Evolutionary conservation across 2,113 vertebrate genomes (phyloP).

Genomic region (Megalops atlanticus): DNA sequence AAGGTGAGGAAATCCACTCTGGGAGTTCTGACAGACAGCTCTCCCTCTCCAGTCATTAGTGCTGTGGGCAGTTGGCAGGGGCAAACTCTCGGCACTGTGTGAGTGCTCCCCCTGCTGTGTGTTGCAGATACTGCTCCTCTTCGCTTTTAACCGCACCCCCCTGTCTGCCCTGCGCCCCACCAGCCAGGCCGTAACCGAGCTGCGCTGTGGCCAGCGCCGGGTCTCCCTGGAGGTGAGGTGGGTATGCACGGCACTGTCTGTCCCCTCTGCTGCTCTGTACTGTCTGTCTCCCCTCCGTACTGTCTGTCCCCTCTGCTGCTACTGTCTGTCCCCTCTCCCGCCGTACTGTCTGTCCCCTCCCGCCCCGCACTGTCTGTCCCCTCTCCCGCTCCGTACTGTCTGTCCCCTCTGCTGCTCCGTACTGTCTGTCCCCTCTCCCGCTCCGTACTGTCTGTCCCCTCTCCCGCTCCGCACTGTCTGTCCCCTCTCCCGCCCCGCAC

Average conservation of each 20-base stretch:
- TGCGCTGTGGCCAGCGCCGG: conserved; percentile 43
- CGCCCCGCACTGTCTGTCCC: background rate
- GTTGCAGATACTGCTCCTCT: conserved; percentile 51
- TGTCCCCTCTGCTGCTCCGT: background rate
- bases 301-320: background rate
- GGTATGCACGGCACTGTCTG: background rate
- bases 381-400: background rate
- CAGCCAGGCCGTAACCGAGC: conserved; percentile 2
- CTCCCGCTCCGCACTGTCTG: background rate
- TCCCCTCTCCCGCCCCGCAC: background rate
- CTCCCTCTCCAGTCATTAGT: too few species aligned
- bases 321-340: background rate
- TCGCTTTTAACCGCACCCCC: conserved; percentile 38
- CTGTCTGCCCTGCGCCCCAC: conserved; percentile 27
- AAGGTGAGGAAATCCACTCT: too few species aligned
- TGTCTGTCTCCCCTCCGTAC: too few species aligned
- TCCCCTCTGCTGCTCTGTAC: background rate
- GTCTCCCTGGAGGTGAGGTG: conserved; percentile 47
- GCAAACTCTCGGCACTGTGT: too few species aligned
- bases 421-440: background rate
- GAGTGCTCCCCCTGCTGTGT: background rate
- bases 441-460: background rate
- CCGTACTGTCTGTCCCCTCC: background rate
- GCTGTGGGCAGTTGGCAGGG: too few species aligned
- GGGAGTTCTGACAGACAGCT: too few species aligned